Evolutionary conservation across 2,113 vertebrate species (phyloP).

Genomic region (Indicator indicator): DNA sequence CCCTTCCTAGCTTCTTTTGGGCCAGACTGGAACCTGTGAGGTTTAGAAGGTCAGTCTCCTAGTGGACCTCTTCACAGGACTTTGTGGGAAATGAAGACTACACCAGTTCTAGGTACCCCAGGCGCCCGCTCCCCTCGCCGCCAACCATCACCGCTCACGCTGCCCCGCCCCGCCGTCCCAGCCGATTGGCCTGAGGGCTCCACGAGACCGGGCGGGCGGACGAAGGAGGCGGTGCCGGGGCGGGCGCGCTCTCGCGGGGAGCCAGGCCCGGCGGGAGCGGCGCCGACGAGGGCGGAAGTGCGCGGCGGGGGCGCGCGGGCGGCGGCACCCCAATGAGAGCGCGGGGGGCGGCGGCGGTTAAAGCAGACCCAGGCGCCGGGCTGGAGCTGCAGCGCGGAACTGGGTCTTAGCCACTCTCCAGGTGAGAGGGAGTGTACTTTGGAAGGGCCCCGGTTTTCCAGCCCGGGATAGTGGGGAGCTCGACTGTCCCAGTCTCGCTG

Average conservation of each 20-base stretch:
- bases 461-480: not conserved
- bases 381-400: not conserved
- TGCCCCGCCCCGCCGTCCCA: not conserved
- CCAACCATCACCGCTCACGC: not conserved
- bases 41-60: too few species aligned
- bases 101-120: too few species aligned
- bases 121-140: not conserved
- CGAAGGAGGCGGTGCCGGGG: not conserved
- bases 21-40: not conserved
- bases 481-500: not conserved
- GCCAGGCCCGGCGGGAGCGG: not conserved
- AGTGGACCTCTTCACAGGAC: fast-evolving
- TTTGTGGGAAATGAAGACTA: fast-evolving
- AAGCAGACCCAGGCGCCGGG: not conserved
- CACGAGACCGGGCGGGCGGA: not conserved
- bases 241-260: not conserved
- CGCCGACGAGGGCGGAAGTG: constrained; percentile 10
- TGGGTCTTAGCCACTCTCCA: not conserved
- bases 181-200: fast-evolving
- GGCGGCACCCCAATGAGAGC: constrained; percentile 5
- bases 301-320: constrained; percentile 1
- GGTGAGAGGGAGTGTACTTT: not conserved
- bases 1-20: not conserved
- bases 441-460: too few species aligned
- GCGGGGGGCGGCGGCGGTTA: not conserved